Conservation (phyloP, 2,888 invertebrate genomes). For the Rotaria magnacalcarata region DNA sequence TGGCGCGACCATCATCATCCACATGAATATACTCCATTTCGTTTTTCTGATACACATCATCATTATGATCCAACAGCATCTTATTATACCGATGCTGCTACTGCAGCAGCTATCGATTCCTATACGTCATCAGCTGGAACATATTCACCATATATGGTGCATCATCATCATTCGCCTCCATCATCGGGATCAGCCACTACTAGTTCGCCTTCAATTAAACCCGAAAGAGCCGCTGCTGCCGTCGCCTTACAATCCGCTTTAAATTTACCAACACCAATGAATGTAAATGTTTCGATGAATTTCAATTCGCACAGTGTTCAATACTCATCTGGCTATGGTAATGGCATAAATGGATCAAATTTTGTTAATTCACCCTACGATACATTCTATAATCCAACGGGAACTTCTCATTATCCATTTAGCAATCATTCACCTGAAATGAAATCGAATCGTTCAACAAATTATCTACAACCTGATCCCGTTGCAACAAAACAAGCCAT, state of each 20-base stretch:
- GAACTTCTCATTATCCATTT: background rate
- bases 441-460: background rate
- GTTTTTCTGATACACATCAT: background rate
- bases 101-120: background rate
- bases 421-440: background rate
- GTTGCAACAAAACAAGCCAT: background rate
- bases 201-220: background rate
- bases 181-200: background rate
- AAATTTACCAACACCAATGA: background rate
- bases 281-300: slow-evolving; percentile 25
- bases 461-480: background rate
- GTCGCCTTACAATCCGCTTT: background rate
- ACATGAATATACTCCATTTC: background rate
- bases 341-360: background rate
- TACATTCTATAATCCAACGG: background rate
- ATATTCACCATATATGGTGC: background rate
- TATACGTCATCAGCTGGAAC: background rate
- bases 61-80: background rate
- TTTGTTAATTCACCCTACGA: background rate
- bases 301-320: slow-evolving; percentile 25
- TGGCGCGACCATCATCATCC: background rate
- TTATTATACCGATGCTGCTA: background rate
- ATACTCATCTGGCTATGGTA: background rate
- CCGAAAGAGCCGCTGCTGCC: background rate
- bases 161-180: background rate